Evolutionary conservation across 2,113 vertebrate genomes (phyloP), one percentile per base, ranked within the genome.

Genomic region (Bambusicola thoracicus): DNA sequence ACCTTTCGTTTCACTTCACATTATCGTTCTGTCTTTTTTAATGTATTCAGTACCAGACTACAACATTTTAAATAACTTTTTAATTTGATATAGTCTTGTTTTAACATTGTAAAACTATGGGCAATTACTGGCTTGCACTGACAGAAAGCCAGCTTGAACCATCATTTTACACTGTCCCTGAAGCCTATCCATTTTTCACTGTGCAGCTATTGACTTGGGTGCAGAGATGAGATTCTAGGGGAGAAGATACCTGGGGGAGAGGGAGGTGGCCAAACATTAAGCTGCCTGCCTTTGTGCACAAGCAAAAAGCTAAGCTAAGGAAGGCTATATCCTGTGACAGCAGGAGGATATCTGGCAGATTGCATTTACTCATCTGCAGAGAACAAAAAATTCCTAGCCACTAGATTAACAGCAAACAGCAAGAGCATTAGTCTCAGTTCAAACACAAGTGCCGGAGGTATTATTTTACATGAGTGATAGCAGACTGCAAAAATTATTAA

Each of bases 381-480:
- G 84, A 96, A 93, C 40, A 66, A 94, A 93, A 91, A 89, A 61
- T n/a, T 94, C 85, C 74, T 87, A 86, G 80, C 74, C 2, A 0
- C 79, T 89, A 81, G 92, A 94, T 91, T 92, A 96, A 92, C 76
- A 85, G 91, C 89, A 81, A 89, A 76, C 44, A 93, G 91, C 76
- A 83, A 92, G 79, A 86, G 82, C 85, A 91, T 88, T 89, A 92
- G 61, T 75, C 82, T 93, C 85, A 61, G 87, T 56, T 92, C 79
- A 92, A 95, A 91, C 0, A 0, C 66, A 90, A 91, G 65, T 58
- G 87, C 79, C 0, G 0, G 87, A 91, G 51, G 82, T 90, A 80
- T 51, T 85, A 75, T 90, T 94, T 90, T n/a, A 68, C 13, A 68
- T 94, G 93, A 94, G 76, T 56, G 79, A 94, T 78, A 49, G 87